A percentile compares a stretch with the other conserved stretches of the same genome.
These are phyloP conservation scores for Dendrocopos noguchii DNA, from an alignment of 2,113 vertebrate genomes.

Conservation along the genomic window DNA sequence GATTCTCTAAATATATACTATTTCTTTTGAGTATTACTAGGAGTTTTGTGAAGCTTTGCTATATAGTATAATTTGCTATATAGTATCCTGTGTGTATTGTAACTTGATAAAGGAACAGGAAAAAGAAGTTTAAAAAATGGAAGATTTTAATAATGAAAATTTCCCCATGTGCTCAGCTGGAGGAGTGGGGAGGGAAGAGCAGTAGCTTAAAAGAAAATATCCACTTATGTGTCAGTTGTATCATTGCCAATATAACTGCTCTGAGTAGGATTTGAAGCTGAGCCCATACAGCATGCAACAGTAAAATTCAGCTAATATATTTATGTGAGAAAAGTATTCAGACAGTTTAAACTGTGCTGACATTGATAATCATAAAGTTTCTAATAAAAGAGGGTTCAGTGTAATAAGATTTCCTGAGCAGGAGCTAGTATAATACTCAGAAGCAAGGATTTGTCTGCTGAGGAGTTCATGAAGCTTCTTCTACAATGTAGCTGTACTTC, in stretches of 20 bases:
- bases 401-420: conserved; percentile 53
- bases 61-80: not conserved
- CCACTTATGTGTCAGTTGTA: conserved; percentile 70
- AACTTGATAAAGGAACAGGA: not conserved
- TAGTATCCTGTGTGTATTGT: not conserved
- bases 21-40: not conserved
- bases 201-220: conserved; percentile 40
- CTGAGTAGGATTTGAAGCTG: conserved; percentile 70
- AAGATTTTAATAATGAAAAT: conserved; percentile 26
- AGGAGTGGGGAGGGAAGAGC: not conserved
- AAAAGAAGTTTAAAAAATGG: not conserved
- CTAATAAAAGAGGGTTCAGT: conserved; percentile 66
- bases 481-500: not conserved
- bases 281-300: conserved; percentile 66
- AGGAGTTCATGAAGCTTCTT: not conserved
- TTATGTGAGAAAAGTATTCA: conserved; percentile 48
- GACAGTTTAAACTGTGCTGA: conserved; percentile 35
- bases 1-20: not conserved
- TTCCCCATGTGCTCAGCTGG: conserved; percentile 9
- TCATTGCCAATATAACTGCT: conserved; percentile 68
- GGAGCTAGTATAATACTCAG: conserved; percentile 31
- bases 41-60: not conserved
- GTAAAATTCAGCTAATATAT: conserved; percentile 72
- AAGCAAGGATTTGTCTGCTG: conserved; percentile 46
- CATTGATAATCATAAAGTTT: conserved; percentile 50